Evolutionary conservation across 2,797 vertebrate genomes (phyloP), one percentile per base, ranked within the genome.

Genomic region (Muscicapa striata): DNA sequence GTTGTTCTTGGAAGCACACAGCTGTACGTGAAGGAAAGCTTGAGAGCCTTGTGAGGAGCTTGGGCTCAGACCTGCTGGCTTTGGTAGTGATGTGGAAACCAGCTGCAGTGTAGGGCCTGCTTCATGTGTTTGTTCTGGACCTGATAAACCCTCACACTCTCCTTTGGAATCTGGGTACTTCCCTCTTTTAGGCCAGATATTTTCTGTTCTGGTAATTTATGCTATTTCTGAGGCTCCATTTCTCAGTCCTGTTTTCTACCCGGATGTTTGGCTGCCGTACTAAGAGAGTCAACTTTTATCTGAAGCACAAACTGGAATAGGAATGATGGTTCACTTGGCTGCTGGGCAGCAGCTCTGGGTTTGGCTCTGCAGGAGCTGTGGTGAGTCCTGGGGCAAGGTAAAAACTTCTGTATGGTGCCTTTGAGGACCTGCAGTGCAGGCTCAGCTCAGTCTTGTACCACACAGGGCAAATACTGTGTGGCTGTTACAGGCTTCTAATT

Each of bases 401-500:
- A 20, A 23, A 89, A 43, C 41, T 29, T 34, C 55, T 4, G 1
- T 30, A 1, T 2, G 6, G 40, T 84, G 81, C 57, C 43, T 75
- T 7, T 30, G 45, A 74, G 77, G 30, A 29, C 49, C 32, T 49
- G 38, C 9, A 16, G 61, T 9, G 16, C 30, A 32, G 68, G 52
- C 49, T 82, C 30, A 69, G 48, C 59, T 68, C 51, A 26, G 6
- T 41, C 32, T 36, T 22, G 36, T 67, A 36, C 48, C 27, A 17
- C 2, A 0, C 1, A 23, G 49, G 57, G 34, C n/a, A 74, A 1
- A 8, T 29, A 1, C 18, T 20, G 22, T 8, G 3, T 55, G 77
- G 34, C 45, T 63, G 27, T 52, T 46, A 7, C 24, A 23, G 43
- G 29, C 13, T 24, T 34, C 36, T 67, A 0, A 4, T 5, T 32